A percentile compares a stretch with the other conserved stretches of the same genome.
Conservation (phyloP, 2,113 vertebrate genomes). For the Pluvialis apricaria region DNA sequence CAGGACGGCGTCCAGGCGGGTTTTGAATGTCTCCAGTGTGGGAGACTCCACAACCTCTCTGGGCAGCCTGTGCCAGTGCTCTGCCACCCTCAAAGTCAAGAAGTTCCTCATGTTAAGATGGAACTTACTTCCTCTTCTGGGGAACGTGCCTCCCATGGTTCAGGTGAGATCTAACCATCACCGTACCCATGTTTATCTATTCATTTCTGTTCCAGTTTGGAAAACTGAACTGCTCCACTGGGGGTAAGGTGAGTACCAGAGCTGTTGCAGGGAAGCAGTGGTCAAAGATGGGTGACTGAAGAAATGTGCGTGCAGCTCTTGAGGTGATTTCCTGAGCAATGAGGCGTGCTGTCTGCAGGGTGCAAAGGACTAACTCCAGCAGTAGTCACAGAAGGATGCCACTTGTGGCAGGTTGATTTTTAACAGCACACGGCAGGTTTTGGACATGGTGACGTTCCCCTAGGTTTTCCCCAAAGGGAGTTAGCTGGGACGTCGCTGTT, state of each 20-base stretch:
- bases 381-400: not conserved
- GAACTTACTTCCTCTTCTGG: no score
- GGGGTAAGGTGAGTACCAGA: not conserved
- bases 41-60: no score
- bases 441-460: rapidly evolving
- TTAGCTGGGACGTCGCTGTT: not conserved
- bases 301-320: not conserved
- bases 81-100: no score
- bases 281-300: not conserved
- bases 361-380: not conserved
- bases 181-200: not conserved
- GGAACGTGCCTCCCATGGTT: rapidly evolving
- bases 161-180: not conserved
- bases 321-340: not conserved
- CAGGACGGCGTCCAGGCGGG: no score
- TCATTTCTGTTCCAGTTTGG: not conserved
- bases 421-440: not conserved
- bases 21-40: no score
- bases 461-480: not conserved
- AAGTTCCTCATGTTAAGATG: no score
- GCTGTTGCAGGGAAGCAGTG: not conserved
- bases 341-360: not conserved
- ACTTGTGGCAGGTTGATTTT: not conserved
- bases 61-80: no score
- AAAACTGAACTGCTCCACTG: not conserved